Evolutionary conservation across 2,888 invertebrate species (phyloP).

Genomic region (Hydrotaea cyrtoneurina): DNA sequence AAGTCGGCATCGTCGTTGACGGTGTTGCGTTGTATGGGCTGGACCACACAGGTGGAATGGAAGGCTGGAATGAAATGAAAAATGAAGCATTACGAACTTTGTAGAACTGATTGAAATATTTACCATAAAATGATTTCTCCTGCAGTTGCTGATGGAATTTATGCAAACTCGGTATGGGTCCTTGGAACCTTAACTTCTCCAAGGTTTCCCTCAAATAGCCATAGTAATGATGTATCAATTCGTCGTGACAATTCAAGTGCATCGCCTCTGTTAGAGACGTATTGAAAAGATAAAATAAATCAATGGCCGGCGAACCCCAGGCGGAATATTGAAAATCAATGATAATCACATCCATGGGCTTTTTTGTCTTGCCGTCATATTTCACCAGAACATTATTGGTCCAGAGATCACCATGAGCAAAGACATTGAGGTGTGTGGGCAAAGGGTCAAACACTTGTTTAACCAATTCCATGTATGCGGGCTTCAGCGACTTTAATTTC

Average conservation of each 20-base stretch:
- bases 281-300: constrained; percentile 78
- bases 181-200: constrained; percentile 72
- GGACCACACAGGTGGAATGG: constrained; percentile 74
- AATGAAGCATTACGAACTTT: background rate
- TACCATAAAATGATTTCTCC: constrained; percentile 72
- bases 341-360: constrained; percentile 75
- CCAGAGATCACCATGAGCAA: constrained; percentile 80
- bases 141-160: constrained; percentile 70
- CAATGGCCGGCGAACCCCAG: constrained; percentile 80
- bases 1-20: constrained; percentile 79
- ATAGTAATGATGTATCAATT: constrained; percentile 77
- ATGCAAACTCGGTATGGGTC: constrained; percentile 69
- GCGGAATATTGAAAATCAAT: constrained; percentile 80
- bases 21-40: constrained; percentile 76
- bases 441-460: constrained; percentile 75
- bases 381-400: constrained; percentile 79
- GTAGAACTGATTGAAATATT: constrained; percentile 3
- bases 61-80: constrained; percentile 72
- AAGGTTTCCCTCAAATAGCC: constrained; percentile 73
- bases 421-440: constrained; percentile 74
- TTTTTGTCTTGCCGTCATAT: constrained; percentile 72
- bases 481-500: constrained; percentile 73
- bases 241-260: constrained; percentile 75
- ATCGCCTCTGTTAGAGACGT: constrained; percentile 77
- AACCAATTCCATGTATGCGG: constrained; percentile 76